Evolutionary conservation across 2,888 invertebrate genomes (phyloP).

Genomic region (Azorinus chamasolen): DNA sequence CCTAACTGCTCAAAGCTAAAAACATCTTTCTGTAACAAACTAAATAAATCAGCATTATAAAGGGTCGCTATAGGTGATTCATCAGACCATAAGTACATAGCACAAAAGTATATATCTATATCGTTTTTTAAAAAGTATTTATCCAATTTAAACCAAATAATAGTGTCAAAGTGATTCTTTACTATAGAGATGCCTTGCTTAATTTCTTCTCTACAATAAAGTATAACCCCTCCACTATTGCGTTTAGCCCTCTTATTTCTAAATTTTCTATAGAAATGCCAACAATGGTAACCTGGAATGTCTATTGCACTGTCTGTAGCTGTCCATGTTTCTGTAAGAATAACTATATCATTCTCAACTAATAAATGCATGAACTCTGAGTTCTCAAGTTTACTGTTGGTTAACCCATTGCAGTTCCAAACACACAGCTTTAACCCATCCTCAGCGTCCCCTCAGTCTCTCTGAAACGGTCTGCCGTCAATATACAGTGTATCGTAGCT

Average conservation of each 20-base stretch:
- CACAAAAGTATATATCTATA: conserved; percentile 3
- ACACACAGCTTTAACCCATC: neutral
- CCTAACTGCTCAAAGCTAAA: neutral
- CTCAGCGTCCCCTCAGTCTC: neutral
- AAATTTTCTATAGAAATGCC: conserved; percentile 4
- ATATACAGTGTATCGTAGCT: conserved; percentile 13
- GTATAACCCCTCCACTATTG: neutral
- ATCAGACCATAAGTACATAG: conserved; percentile 3
- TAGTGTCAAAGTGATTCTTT: neutral
- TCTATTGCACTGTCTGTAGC: neutral
- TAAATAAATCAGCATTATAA: neutral
- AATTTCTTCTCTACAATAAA: neutral
- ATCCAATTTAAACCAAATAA: conserved; percentile 11
- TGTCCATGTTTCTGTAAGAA: conserved; percentile 19
- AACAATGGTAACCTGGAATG: conserved; percentile 1
- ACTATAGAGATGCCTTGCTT: neutral
- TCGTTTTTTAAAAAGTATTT: neutral
- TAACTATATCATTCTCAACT: neutral
- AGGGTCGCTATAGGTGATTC: neutral
- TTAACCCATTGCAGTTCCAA: conserved; percentile 19
- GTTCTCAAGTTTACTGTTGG: neutral
- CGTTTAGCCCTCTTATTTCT: neutral
- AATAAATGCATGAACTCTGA: neutral
- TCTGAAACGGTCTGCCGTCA: neutral
- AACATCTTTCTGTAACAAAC: conserved; percentile 1